These are phyloP conservation scores for Gambusia affinis DNA, from an alignment of 2,113 vertebrate species.

Conservation along the genomic window DNA sequence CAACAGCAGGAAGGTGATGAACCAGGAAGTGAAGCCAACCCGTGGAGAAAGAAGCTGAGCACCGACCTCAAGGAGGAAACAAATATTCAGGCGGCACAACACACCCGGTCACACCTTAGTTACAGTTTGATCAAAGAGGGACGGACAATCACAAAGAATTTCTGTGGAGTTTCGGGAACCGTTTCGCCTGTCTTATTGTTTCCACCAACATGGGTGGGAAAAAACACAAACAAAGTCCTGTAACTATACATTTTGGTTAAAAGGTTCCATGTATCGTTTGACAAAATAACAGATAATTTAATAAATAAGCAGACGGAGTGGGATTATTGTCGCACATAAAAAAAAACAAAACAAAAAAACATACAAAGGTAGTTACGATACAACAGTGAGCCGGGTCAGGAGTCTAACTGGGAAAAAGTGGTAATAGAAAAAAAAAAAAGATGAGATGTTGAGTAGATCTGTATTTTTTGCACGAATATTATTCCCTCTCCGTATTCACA, in stretches of 20 bases:
- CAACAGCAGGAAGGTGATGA: not conserved
- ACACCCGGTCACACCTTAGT: not conserved
- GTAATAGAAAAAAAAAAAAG: conserved; percentile 10
- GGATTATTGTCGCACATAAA: conserved; percentile 18
- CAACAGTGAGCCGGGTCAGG: conserved; percentile 5
- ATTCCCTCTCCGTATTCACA: not conserved
- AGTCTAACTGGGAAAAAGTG: conserved; percentile 20
- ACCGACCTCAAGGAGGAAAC: not conserved
- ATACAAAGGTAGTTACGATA: conserved; percentile 12
- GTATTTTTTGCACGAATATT: not conserved
- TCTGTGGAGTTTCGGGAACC: conserved; percentile 24
- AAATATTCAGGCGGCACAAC: not conserved
- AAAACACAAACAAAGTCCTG: conserved; percentile 21
- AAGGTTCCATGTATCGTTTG: conserved; percentile 5
- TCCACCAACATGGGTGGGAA: conserved; percentile 19
- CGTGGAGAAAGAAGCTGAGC: not conserved
- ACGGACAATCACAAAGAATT: conserved; percentile 41
- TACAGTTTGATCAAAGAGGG: conserved; percentile 2
- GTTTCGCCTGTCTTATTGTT: conserved; percentile 16
- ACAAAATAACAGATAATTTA: not conserved
- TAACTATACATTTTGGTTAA: conserved; percentile 13
- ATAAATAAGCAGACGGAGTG: conserved; percentile 4
- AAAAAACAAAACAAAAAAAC: conserved; percentile 7
- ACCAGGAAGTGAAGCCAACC: conserved; percentile 1
- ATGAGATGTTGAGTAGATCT: not conserved